These are phyloP conservation scores for Cassiopea xamachana DNA, from an alignment of 30 jellyfish, hydroid and myxozoan genomes.

Conservation along the genomic window DNA sequence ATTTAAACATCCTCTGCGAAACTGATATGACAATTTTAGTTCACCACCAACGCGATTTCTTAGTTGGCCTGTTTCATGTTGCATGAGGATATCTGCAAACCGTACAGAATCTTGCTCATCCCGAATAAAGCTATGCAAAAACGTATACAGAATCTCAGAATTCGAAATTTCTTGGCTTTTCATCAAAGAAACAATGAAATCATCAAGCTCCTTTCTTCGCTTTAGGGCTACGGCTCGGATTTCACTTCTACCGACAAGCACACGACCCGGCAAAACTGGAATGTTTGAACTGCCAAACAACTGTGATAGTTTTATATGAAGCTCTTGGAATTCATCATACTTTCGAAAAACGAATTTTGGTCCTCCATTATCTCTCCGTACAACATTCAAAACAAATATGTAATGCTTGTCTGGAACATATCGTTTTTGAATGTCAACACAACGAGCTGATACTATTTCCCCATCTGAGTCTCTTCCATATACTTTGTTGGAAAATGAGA, in stretches of 20 bases:
- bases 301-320: slow-evolving; percentile 74
- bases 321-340: slow-evolving; percentile 95
- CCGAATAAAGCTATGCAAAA: slow-evolving; percentile 89
- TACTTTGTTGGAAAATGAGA: slow-evolving; percentile 88
- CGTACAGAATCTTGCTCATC: slow-evolving; percentile 85
- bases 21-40: slow-evolving; percentile 71
- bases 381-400: slow-evolving; percentile 83
- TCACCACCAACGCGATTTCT: slow-evolving; percentile 96
- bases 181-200: slow-evolving; percentile 61
- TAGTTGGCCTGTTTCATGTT: slow-evolving; percentile 80
- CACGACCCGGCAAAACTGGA: slow-evolving; percentile 84
- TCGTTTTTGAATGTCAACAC: slow-evolving; percentile 95
- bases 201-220: slow-evolving; percentile 90
- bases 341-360: slow-evolving; percentile 88
- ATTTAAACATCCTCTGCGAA: slow-evolving; percentile 52
- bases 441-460: slow-evolving; percentile 83
- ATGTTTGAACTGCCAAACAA: slow-evolving; percentile 66
- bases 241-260: slow-evolving; percentile 94
- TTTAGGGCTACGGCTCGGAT: slow-evolving; percentile 85
- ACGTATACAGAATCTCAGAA: slow-evolving; percentile 84
- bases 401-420: slow-evolving; percentile 94
- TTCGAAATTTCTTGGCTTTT: slow-evolving; percentile 24
- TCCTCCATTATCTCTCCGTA: slow-evolving; percentile 55
- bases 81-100: slow-evolving; percentile 78
- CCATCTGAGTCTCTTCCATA: slow-evolving; percentile 91